Evolutionary conservation across 2,113 vertebrate genomes (phyloP).

Genomic region (Balaeniceps rex): DNA sequence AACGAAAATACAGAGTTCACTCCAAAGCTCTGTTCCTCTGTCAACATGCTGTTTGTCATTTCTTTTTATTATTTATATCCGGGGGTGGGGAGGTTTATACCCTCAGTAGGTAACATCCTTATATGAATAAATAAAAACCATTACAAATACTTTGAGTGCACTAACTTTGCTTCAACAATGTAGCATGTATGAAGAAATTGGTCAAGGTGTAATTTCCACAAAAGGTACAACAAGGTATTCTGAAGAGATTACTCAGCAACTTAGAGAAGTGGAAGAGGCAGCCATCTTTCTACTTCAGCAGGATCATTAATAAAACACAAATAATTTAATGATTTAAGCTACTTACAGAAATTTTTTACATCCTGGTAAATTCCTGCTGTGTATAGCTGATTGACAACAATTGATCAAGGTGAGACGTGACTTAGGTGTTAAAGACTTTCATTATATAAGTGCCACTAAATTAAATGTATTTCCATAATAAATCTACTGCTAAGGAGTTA

Average conservation of each 20-base stretch:
- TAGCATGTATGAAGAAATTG: not conserved
- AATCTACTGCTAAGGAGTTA: not conserved
- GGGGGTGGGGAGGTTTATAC: not conserved
- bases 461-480: not conserved
- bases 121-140: not conserved
- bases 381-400: not conserved
- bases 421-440: not conserved
- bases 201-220: not conserved
- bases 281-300: not conserved
- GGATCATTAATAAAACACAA: not conserved
- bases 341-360: not conserved
- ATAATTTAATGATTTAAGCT: not conserved
- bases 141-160: not conserved
- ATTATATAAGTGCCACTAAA: not conserved
- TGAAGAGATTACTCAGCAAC: not conserved
- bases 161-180: not conserved
- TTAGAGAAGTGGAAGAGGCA: not conserved
- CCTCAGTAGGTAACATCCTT: not conserved
- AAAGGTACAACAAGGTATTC: not conserved
- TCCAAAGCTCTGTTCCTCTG: not conserved
- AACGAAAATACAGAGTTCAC: not conserved
- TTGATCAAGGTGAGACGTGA: not conserved
- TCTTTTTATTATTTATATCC: not conserved
- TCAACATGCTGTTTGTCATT: not conserved
- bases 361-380: not conserved